These are phyloP conservation scores for Drosophila borborema DNA, from an alignment of 2,888 invertebrate species.

Conservation along the genomic window DNA sequence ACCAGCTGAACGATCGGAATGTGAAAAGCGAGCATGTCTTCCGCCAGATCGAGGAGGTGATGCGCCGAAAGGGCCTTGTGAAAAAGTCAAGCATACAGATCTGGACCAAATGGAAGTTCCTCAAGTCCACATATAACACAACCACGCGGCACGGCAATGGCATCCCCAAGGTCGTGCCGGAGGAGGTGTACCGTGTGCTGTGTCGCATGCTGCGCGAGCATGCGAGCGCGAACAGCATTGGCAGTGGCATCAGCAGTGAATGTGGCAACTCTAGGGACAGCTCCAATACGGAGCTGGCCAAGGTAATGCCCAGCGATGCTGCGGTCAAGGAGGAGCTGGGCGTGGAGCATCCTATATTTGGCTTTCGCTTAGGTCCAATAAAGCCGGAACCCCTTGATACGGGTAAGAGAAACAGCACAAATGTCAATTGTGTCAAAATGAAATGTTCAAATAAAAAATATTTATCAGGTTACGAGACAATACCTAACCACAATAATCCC, in stretches of 20 bases:
- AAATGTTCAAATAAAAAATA: background rate
- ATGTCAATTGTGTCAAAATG: background rate
- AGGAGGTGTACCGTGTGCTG: slow-evolving; percentile 77
- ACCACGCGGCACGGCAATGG: slow-evolving; percentile 82
- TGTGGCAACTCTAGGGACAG: slow-evolving; percentile 75
- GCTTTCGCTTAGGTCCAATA: slow-evolving; percentile 82
- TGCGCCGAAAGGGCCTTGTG: slow-evolving; percentile 81
- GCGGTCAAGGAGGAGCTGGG: slow-evolving; percentile 45
- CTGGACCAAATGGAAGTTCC: slow-evolving; percentile 85
- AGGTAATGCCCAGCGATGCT: slow-evolving; percentile 13
- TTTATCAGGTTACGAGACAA: slow-evolving; percentile 72
- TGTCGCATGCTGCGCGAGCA: slow-evolving; percentile 73
- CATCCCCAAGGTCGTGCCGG: slow-evolving; percentile 82
- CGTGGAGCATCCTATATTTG: slow-evolving; percentile 84
- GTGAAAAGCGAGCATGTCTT: slow-evolving; percentile 84
- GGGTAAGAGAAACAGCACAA: slow-evolving; percentile 61
- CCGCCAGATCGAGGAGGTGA: slow-evolving; percentile 81
- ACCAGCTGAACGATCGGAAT: slow-evolving; percentile 82
- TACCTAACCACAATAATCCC: slow-evolving; percentile 28
- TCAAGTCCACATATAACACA: slow-evolving; percentile 84
- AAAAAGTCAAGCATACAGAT: slow-evolving; percentile 84
- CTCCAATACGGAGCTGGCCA: slow-evolving; percentile 40
- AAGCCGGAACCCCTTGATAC: slow-evolving; percentile 83
- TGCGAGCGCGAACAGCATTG: slow-evolving; percentile 30
- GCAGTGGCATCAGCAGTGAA: slow-evolving; percentile 57